Conservation (phyloP, 2,888 invertebrate species). For the Pachydiplax longipennis region DNA sequence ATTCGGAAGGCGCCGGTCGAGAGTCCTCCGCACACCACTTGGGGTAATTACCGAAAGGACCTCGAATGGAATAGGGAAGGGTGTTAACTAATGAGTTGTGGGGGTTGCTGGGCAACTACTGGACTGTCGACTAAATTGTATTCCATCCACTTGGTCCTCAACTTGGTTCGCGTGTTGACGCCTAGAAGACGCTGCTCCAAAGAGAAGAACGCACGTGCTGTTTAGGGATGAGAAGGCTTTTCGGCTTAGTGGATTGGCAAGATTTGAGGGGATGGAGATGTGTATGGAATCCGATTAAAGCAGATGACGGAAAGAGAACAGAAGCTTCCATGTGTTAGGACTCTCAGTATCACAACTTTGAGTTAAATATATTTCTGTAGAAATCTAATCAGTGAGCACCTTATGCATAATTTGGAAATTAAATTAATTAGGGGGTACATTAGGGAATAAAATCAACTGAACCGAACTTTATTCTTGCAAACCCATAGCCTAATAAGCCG, state of each 20-base stretch:
- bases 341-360: background rate
- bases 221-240: background rate
- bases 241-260: background rate
- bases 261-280: background rate
- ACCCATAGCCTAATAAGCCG: too few species aligned
- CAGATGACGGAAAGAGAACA: background rate
- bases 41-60: conserved; percentile 15
- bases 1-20: background rate
- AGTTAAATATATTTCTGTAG: background rate
- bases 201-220: background rate
- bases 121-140: background rate
- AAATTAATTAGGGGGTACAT: too few species aligned
- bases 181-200: background rate
- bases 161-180: background rate
- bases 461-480: too few species aligned
- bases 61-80: background rate
- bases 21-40: background rate
- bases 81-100: conserved; percentile 39
- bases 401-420: background rate
- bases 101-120: conserved; percentile 17
- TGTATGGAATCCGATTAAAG: background rate
- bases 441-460: too few species aligned
- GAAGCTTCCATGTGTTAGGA: background rate
- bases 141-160: background rate
- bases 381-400: background rate